These are phyloP conservation scores for Trogon surrucura DNA, from an alignment of 2,113 vertebrate species.

Conservation along the genomic window DNA sequence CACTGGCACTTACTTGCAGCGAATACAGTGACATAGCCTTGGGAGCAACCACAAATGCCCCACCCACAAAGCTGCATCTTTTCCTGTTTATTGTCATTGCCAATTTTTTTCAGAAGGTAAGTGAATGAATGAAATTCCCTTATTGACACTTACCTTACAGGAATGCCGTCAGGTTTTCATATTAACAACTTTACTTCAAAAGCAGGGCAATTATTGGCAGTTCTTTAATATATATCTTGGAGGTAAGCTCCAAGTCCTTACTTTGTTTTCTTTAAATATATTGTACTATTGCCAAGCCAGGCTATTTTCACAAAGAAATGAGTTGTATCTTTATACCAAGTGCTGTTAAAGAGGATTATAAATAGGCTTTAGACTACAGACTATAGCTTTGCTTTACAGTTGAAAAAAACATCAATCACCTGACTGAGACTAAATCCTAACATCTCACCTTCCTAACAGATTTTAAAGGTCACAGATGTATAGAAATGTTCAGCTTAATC, in stretches of 20 bases:
- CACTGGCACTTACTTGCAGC: neutral
- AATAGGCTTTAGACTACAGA: slow-evolving; percentile 62
- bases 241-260: neutral
- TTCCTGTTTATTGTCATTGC: neutral
- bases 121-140: neutral
- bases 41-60: neutral
- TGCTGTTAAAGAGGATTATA: slow-evolving; percentile 63
- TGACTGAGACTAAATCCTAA: slow-evolving; percentile 65
- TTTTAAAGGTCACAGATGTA: slow-evolving; percentile 68
- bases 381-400: slow-evolving; percentile 61
- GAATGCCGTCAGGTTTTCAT: neutral
- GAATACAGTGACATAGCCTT: neutral
- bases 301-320: slow-evolving; percentile 60
- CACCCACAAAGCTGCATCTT: neutral
- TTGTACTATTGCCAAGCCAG: neutral
- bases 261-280: slow-evolving; percentile 50
- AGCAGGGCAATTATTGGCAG: neutral
- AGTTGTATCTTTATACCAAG: slow-evolving; percentile 64
- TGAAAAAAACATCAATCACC: slow-evolving; percentile 67
- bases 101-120: neutral
- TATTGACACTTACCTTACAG: neutral
- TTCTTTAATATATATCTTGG: neutral
- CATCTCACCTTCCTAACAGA: slow-evolving; percentile 66
- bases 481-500: slow-evolving; percentile 66
- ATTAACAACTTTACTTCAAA: slow-evolving; percentile 5